These are phyloP conservation scores for Laticauda laticaudata DNA, from an alignment of 2,113 vertebrate species.

Conservation along the genomic window DNA sequence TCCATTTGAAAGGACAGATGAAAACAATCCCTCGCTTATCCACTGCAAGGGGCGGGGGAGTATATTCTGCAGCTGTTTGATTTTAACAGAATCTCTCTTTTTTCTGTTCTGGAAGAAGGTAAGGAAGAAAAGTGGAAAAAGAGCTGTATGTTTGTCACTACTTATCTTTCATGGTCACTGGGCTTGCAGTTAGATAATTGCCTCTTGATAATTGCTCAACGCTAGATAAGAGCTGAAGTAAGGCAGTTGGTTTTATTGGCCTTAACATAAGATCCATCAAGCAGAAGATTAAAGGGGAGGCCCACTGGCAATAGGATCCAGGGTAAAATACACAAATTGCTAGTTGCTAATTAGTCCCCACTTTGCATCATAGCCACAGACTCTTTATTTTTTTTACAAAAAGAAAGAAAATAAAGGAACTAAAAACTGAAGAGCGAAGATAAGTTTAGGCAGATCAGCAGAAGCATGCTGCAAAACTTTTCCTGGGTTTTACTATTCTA, in stretches of 20 bases:
- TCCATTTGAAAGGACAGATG: background rate
- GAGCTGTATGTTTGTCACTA: rapidly evolving
- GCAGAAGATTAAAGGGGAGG: background rate
- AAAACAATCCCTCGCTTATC: background rate
- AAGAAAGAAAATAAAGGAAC: rapidly evolving
- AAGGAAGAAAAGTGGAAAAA: background rate
- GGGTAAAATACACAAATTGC: background rate
- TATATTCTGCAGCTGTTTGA: background rate
- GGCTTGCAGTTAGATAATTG: background rate
- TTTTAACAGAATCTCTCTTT: background rate
- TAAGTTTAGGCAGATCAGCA: constrained; percentile 5
- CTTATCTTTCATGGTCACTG: background rate
- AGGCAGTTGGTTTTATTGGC: constrained; percentile 13
- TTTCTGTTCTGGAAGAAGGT: background rate
- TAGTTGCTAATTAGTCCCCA: background rate
- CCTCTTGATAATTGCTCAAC: background rate
- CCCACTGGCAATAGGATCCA: background rate
- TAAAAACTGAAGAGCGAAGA: background rate
- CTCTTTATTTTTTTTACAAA: background rate
- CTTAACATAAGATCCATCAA: background rate
- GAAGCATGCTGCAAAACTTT: background rate
- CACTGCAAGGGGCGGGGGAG: background rate
- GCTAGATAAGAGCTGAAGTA: background rate
- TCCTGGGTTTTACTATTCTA: background rate
- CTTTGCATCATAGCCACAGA: background rate